Evolutionary conservation across 2,797 vertebrate species (phyloP), one percentile per base, ranked within the genome.

Genomic region (Synanceia verrucosa): DNA sequence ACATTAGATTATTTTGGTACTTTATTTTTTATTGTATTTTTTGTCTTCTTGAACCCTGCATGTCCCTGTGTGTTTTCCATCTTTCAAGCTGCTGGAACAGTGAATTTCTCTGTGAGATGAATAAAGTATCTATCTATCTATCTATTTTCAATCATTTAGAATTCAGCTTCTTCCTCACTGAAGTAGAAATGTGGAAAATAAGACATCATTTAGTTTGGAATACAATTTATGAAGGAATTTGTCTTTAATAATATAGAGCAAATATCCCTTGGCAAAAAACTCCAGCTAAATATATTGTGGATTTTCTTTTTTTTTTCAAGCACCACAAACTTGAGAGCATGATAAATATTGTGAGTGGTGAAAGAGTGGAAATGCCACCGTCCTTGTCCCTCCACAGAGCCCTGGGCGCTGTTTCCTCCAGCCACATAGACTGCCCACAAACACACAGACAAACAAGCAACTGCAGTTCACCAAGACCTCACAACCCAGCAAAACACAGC

Each of bases 351-450:
- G 21, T 4, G 53, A 77, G 65, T 47, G 48, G 31, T 73, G 50
- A 52, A 73, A 4, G 43, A 64, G 56, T 60, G 69, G 57, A 59
- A 70, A 65, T 60, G 60, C 50, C 70, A 77, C 65, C 60, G 62
- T 75, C 67, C n/a, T 71, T 57, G 19, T 57, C 47, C 21, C 65
- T 44, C 69, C 62, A 41, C n/a, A 23, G 9, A 33, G 79, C 56
- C 72, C 48, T 24, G 39, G 60, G 73, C 56, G 11, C 66, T 34
- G 72, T 65, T 71, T 68, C 43, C 62, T 36, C 75, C 58, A 79
- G 79, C 67, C 78, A 79, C 65, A 46, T 53, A 81, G 87, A 84
- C 84, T 86, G 71, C 53, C 87, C 85, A 75, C 86, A 86, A 74
- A 84, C 62, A 75, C 74, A 76, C 72, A 77, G 37, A 46, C 68